Evolutionary conservation across 2,113 vertebrate genomes (phyloP), one percentile per base, ranked within the genome.

Genomic region (Catharus bicknelli): DNA sequence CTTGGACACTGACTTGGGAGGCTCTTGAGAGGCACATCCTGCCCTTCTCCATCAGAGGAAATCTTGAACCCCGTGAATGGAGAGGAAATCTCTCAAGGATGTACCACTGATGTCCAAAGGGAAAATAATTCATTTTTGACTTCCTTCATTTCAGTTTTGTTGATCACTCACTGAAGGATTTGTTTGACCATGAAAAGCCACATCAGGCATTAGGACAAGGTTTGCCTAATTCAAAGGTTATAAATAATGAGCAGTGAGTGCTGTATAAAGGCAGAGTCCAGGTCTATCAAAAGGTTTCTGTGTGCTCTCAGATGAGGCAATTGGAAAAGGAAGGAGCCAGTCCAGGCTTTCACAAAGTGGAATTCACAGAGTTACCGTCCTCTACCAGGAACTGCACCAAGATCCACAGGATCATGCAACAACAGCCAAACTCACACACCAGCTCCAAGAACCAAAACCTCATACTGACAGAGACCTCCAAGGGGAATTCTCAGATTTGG

Each of bases 11-110:
- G 63, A 86, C 68, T 51, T 73, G 63, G 67, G 70, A 79, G 80
- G 78, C 59, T 90, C 82, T 90, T 53, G 67, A 91, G 75, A 92
- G 89, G 38, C 34, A 89, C 79, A 92, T 94, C 94, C 94, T 92
- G 74, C 55, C 74, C 93, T 93, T 92, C 70, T 94, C 84, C 95
- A 87, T 30, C 84, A 85, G 67, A 94, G 96, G 96, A 95, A 93
- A 50, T 83, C 81, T 90, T 74, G 74, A 51, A 73, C 86, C 54
- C 74, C 86, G 32, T 54, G 74, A 88, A 89, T 36, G 82, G 59
- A 77, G 90, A 93, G 95, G 91, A 95, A 93, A 83, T 92, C 75
- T 90, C 91, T 87, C 84, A 92, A 95, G 91, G 94, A 90, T 59
- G 72, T 82, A 85, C 74, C 63, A 48, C 16, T 20, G 59, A 90